Evolutionary conservation across 2,888 invertebrate species (phyloP).

Genomic region (Pammene aurita): DNA sequence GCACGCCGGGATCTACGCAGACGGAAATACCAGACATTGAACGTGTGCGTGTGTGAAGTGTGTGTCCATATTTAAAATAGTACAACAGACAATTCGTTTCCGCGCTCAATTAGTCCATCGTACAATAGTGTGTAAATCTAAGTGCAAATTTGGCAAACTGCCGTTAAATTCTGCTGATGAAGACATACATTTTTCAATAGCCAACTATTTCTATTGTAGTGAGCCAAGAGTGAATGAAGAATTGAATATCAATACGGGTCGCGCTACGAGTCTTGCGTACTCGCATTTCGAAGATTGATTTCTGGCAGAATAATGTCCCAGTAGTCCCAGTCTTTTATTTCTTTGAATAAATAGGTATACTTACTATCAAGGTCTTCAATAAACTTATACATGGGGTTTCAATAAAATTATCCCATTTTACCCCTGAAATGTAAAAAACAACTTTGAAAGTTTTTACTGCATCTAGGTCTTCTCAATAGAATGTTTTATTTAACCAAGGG

Average conservation of each 20-base stretch:
- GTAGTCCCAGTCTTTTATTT: background rate
- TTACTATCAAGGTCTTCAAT: too few species aligned
- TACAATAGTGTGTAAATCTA: background rate
- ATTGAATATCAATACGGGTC: slow-evolving; percentile 41
- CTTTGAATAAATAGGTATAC: background rate
- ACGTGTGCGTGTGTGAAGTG: background rate
- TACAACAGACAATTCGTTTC: background rate
- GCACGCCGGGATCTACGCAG: slow-evolving; percentile 3
- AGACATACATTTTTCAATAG: slow-evolving; percentile 62
- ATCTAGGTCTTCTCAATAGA: too few species aligned
- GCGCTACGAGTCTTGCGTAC: slow-evolving; percentile 14
- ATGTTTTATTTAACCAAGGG: too few species aligned
- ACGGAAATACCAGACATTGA: slow-evolving; percentile 2
- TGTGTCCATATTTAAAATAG: slow-evolving; percentile 4
- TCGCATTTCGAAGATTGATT: slow-evolving; percentile 19
- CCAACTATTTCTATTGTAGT: slow-evolving; percentile 66
- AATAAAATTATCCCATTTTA: background rate
- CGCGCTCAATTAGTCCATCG: background rate
- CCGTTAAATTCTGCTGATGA: slow-evolving; percentile 58
- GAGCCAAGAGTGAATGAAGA: slow-evolving; percentile 59
- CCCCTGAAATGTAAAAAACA: too few species aligned
- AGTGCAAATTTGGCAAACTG: slow-evolving; percentile 56
- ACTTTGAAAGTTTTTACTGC: too few species aligned
- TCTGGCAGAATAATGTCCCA: background rate
- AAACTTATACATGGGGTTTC: background rate